Conservation (phyloP, 2,797 vertebrate genomes). For the Chaetodon trifasciatus region DNA sequence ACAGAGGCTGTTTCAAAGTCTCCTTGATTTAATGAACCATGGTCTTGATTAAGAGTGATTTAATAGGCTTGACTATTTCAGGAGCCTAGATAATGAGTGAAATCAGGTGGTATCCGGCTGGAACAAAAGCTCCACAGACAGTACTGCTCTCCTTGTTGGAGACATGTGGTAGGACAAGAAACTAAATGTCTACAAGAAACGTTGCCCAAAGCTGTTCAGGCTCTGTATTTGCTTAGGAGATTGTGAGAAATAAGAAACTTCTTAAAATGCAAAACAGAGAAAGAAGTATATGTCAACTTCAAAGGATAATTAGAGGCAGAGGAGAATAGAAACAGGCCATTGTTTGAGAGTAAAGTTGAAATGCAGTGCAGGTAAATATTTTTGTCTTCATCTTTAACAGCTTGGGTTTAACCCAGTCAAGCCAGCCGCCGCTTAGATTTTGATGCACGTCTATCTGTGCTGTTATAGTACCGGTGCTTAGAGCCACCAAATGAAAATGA, state of each 20-base stretch:
- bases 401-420: background rate
- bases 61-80: constrained; percentile 80
- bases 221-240: constrained; percentile 8
- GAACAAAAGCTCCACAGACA: constrained; percentile 68
- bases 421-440: too few species aligned
- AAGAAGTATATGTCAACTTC: background rate
- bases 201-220: background rate
- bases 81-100: constrained; percentile 78
- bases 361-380: background rate
- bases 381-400: background rate
- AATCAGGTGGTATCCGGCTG: constrained; percentile 75
- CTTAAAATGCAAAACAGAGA: background rate
- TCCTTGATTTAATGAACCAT: constrained; percentile 74
- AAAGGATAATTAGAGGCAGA: constrained; percentile 4
- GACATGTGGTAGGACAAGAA: constrained; percentile 20
- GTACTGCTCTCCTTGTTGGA: constrained; percentile 35
- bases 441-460: too few species aligned
- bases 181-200: constrained; percentile 11
- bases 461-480: too few species aligned
- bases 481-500: too few species aligned
- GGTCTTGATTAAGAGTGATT: constrained; percentile 79
- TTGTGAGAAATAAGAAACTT: background rate
- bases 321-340: background rate
- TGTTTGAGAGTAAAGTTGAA: background rate
- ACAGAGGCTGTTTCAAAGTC: constrained; percentile 60